Evolutionary conservation across 2,888 invertebrate species (phyloP).

Genomic region (Poecilobothrus nobilitatus): DNA sequence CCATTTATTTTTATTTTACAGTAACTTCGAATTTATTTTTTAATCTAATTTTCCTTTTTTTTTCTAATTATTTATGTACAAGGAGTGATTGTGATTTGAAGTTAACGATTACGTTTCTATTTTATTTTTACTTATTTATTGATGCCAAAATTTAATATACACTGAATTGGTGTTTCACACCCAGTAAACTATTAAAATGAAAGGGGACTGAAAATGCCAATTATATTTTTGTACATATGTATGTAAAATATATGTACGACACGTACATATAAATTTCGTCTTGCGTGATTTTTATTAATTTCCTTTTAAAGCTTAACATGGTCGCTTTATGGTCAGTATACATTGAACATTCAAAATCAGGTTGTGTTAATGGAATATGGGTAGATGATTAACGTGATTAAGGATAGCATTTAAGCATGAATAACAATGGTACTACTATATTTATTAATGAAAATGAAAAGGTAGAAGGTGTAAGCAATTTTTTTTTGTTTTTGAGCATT

Average conservation of each 20-base stretch:
- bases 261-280: neutral
- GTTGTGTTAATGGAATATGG: neutral
- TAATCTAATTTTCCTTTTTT: no score
- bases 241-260: no score
- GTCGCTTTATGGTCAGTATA: neutral
- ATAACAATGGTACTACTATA: no score
- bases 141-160: neutral
- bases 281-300: constrained; percentile 3
- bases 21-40: no score
- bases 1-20: no score
- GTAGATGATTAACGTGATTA: neutral
- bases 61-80: neutral
- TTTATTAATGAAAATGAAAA: no score
- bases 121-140: neutral
- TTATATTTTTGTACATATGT: no score
- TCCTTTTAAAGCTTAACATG: neutral
- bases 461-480: no score
- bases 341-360: neutral
- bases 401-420: neutral
- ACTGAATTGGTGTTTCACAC: neutral
- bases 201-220: no score
- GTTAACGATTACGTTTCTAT: neutral
- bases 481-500: no score
- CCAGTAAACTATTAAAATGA: neutral
- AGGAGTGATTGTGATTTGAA: neutral